Evolutionary conservation across 2,888 invertebrate genomes (phyloP), one percentile per base, ranked within the genome.

Genomic region (Metellina segmentata): DNA sequence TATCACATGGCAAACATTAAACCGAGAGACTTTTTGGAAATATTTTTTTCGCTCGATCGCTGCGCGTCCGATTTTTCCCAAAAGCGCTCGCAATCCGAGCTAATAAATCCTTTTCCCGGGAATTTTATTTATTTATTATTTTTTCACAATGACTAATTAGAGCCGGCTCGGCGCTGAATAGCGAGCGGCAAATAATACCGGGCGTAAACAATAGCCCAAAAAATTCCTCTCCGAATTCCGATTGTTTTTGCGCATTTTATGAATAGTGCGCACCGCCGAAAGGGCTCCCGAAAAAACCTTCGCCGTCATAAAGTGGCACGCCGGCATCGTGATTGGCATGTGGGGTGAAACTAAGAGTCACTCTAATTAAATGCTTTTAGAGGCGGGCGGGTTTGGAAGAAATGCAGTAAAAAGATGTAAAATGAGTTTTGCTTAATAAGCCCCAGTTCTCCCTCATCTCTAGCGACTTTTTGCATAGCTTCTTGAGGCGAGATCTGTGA

Each of bases 341-440:
- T 72, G 87, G 75, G 70, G 70, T 75, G 77, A 72, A 71, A 86
- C 79, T 82, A 89, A 89, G 82, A 79, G 78, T 53, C 53, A 69
- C 20, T 85, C 88, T 92, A 92, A 92, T 92, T 92, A 92, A 92
- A 89, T 79, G 88, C 88, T 82, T 86, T 91, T 52, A 70, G 52
- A 91, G 78, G 53, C 34, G 81, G 75, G 48, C 34, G 52, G 61
- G 61, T 53, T 20, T 49, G 85, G 70, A 90, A 72, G 78, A 70
- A 85, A 52, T 75, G 75, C 49, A 52, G 79, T 71, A 92, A 92
- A 92, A 92, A 92, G 91, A 92, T 92, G 89, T 61, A 88, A 92
- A 92, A 92, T 92, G 91, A 92, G 89, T 89, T 92, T 92, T 89
- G 85, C 87, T 92, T 92, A 92, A 88, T 92, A 92, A 88, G 91